Percentiles rank a stretch among this genome's conserved stretches.
Evolutionary conservation across 1,140 invertebrate species (phyloP).

Genomic region (Danaus melanippus): DNA sequence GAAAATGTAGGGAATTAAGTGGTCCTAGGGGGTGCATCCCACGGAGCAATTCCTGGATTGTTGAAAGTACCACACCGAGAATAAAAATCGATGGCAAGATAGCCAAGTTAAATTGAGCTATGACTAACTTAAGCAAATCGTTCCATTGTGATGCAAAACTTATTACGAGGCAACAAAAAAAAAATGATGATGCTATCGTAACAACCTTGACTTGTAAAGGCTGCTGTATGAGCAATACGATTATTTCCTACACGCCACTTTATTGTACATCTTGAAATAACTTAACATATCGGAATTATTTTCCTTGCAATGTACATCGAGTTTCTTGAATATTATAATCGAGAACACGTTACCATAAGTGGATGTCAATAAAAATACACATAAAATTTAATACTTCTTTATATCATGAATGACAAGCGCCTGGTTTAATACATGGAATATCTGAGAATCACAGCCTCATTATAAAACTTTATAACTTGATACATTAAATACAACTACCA

Average conservation of each 20-base stretch:
- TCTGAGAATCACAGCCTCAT: conserved; percentile 16
- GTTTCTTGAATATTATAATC: no score
- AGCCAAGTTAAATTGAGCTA: conserved; percentile 60
- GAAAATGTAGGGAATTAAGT: conserved; percentile 51
- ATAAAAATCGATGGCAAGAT: conserved; percentile 63
- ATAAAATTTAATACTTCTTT: no score
- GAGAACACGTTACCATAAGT: no score
- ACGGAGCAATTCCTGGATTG: conserved; percentile 33
- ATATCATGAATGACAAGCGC: no score
- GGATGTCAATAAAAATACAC: no score
- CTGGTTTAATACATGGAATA: no score
- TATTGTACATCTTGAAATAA: no score
- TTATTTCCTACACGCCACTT: neutral
- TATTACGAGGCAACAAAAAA: conserved; percentile 34
- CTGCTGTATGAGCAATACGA: conserved; percentile 13
- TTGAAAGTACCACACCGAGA: conserved; percentile 50
- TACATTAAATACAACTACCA: neutral
- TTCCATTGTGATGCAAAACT: conserved; percentile 3
- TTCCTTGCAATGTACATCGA: no score
- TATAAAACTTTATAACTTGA: neutral
- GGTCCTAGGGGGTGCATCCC: conserved; percentile 32
- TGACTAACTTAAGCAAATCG: neutral
- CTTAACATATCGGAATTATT: no score
- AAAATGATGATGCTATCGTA: conserved; percentile 42
- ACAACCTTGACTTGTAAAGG: conserved; percentile 40